Conservation (phyloP, 1,140 invertebrate species). For the Hycleus phaleratus region DNA sequence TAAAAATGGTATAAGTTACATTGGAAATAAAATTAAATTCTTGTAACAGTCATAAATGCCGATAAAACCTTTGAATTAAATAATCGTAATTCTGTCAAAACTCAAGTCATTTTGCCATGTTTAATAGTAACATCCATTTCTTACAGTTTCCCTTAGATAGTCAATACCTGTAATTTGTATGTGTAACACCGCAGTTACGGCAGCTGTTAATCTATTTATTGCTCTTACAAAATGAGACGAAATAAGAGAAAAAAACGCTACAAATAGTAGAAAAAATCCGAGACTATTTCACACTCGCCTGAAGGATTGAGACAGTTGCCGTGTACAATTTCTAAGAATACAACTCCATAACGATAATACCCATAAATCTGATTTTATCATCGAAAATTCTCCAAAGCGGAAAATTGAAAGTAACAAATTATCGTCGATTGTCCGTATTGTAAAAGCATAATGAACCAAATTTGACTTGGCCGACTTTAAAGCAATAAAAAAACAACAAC, state of each 20-base stretch:
- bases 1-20: too few species aligned
- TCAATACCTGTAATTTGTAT: constrained; percentile 33
- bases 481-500: too few species aligned
- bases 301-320: constrained; percentile 32
- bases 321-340: constrained; percentile 24
- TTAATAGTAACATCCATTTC: constrained; percentile 19
- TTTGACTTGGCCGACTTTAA: too few species aligned
- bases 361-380: too few species aligned
- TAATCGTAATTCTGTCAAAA: constrained; percentile 33
- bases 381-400: too few species aligned
- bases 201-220: constrained; percentile 27
- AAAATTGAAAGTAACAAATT: too few species aligned
- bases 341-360: not conserved
- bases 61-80: constrained; percentile 22
- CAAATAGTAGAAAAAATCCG: not conserved
- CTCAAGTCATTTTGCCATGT: constrained; percentile 20
- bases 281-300: constrained; percentile 34
- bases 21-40: too few species aligned
- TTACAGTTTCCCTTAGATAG: constrained; percentile 27
- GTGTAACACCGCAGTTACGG: constrained; percentile 25
- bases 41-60: too few species aligned
- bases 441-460: too few species aligned
- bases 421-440: too few species aligned
- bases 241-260: constrained; percentile 1
- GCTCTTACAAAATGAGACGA: constrained; percentile 18